Evolutionary conservation across 2,797 vertebrate species (phyloP).

Genomic region (Epinephelus awoara): DNA sequence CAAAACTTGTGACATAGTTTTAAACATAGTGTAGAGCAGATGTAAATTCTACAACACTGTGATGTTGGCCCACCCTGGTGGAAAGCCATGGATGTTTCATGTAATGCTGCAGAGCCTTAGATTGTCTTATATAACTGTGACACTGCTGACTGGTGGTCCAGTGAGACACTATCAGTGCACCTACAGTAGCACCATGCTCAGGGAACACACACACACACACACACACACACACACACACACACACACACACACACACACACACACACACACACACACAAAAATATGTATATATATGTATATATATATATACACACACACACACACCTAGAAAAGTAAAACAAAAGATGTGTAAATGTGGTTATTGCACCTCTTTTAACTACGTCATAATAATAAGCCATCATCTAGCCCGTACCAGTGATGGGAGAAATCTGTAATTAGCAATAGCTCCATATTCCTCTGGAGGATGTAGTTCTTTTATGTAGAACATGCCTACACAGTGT

Average conservation of each 20-base stretch:
- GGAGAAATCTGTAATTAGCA: background rate
- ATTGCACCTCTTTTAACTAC: background rate
- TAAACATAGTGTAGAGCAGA: background rate
- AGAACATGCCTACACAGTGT: background rate
- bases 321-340: constrained; percentile 3
- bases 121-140: no score
- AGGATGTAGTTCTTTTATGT: background rate
- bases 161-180: no score
- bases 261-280: no score
- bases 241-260: background rate
- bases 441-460: background rate
- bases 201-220: no score
- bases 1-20: no score
- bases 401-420: background rate
- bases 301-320: background rate
- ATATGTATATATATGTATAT: background rate
- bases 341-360: background rate
- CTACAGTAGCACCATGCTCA: no score
- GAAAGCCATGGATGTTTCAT: no score
- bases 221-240: background rate
- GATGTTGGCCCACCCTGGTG: background rate
- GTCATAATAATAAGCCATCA: background rate
- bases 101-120: no score
- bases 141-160: no score
- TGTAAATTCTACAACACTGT: background rate